Percentiles rank a stretch among this genome's conserved stretches.
phyloP scores from a whole-genome alignment of 2,797 vertebrate species.

The Sebastes hopkinsi region DNA sequence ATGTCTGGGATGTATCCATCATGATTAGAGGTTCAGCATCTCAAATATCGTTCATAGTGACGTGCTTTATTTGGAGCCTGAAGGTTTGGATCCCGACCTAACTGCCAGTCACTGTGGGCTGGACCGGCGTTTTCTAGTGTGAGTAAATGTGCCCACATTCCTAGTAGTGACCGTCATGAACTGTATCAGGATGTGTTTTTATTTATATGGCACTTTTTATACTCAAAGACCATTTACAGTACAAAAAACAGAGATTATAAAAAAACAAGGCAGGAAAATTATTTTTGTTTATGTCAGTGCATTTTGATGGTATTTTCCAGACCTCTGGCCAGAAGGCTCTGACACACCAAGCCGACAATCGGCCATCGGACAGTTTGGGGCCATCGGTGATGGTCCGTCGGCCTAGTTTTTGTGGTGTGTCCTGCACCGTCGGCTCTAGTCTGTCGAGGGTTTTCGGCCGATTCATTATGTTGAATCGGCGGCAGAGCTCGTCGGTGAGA shows the following conservation, averaged over 20 bases:
- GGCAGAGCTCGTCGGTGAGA: too few relatives aligned
- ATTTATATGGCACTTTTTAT: background rate
- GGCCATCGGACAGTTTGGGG: too few relatives aligned
- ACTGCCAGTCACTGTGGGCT: background rate
- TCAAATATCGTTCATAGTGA: conserved; percentile 12
- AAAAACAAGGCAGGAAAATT: background rate
- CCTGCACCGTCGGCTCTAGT: too few relatives aligned
- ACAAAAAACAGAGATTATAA: background rate
- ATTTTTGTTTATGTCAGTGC: background rate
- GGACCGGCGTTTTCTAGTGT: background rate
- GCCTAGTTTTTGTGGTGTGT: too few relatives aligned
- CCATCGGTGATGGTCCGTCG: too few relatives aligned
- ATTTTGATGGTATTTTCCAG: background rate
- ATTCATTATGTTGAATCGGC: too few relatives aligned
- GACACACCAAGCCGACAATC: too few relatives aligned
- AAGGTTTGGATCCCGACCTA: background rate
- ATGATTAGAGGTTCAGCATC: conserved; percentile 28
- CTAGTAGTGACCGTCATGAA: background rate
- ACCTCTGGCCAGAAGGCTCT: too few relatives aligned
- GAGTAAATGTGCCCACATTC: background rate
- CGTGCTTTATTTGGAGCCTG: background rate
- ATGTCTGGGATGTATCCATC: conserved; percentile 13
- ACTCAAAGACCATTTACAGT: background rate
- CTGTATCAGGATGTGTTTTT: background rate
- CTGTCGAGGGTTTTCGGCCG: too few relatives aligned